Conservation (phyloP, 2,113 vertebrate species). For the Motacilla alba region DNA sequence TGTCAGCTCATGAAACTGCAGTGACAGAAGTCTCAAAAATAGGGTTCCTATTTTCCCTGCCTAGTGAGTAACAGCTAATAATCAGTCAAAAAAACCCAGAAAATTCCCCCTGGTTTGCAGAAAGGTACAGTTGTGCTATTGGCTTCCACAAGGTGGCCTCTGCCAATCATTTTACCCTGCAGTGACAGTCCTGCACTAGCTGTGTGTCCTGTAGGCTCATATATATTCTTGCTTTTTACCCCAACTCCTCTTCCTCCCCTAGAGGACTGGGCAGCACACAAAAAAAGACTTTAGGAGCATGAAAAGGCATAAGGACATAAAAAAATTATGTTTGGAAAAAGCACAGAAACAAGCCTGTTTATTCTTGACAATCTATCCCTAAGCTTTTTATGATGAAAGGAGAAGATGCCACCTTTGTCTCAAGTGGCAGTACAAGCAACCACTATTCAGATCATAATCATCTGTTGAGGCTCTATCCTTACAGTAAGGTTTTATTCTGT, state of each 20-base stretch:
- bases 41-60: neutral
- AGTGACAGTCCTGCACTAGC: neutral
- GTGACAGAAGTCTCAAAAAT: neutral
- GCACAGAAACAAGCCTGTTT: neutral
- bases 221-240: neutral
- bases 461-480: neutral
- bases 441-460: neutral
- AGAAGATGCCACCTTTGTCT: neutral
- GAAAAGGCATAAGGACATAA: neutral
- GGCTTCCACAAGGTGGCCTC: slow-evolving; percentile 56
- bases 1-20: neutral
- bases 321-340: neutral
- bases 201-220: rapidly evolving
- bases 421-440: neutral
- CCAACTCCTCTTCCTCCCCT: rapidly evolving
- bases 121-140: neutral
- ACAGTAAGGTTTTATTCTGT: neutral
- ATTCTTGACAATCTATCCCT: neutral
- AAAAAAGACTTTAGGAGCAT: neutral
- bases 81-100: neutral
- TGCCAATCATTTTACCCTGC: slow-evolving; percentile 2
- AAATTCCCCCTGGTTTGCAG: neutral
- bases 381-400: neutral
- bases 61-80: neutral
- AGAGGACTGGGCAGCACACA: neutral